Evolutionary conservation across 2,113 vertebrate species (phyloP).

Genomic region (Struthidea cinerea): DNA sequence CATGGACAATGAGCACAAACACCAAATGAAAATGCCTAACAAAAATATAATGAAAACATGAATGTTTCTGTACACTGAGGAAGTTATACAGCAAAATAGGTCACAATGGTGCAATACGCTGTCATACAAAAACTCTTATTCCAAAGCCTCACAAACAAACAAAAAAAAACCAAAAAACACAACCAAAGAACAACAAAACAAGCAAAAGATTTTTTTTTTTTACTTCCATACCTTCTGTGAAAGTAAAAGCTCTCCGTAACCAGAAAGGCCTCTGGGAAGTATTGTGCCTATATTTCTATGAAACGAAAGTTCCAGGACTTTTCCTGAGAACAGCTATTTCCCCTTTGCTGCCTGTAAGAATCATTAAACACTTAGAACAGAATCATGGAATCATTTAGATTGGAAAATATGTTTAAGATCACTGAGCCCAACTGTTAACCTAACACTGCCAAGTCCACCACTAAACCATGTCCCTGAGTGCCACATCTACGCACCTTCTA

Average conservation of each 20-base stretch:
- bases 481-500: background rate
- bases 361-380: background rate
- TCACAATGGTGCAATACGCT: background rate
- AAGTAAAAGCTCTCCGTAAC: background rate
- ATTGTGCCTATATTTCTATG: background rate
- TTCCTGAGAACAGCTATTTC: background rate
- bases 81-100: background rate
- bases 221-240: background rate
- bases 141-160: background rate
- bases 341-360: background rate
- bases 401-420: background rate
- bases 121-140: background rate
- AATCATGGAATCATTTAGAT: background rate
- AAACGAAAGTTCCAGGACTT: background rate
- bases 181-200: background rate
- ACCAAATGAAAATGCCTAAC: conserved; percentile 24
- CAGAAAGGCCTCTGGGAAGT: background rate
- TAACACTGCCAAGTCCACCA: background rate
- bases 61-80: background rate
- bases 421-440: background rate
- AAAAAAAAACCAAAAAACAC: background rate
- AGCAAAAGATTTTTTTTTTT: background rate
- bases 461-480: background rate
- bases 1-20: conserved; percentile 18
- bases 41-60: background rate